A percentile compares a stretch with the other conserved stretches of the same genome.
phyloP scores from a whole-genome alignment of 2,113 vertebrate genomes.

The Saimiri boliviensis region DNA sequence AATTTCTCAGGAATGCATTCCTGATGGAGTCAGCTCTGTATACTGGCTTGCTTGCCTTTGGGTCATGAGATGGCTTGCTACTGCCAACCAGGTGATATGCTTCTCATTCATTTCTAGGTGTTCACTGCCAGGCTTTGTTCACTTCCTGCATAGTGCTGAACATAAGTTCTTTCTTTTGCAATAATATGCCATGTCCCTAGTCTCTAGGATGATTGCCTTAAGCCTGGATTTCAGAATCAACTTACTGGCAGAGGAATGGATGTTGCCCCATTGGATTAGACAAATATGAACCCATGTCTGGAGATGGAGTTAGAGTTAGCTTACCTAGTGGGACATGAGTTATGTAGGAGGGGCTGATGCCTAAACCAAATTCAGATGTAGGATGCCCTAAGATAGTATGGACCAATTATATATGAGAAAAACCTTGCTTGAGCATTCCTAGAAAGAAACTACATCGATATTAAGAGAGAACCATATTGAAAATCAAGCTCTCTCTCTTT shows the following conservation, averaged over 20 bases:
- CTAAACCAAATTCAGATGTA: neutral
- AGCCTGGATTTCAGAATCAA: conserved; percentile 28
- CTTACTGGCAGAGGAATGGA: neutral
- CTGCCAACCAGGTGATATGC: neutral
- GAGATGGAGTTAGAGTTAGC: neutral
- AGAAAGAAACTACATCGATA: neutral
- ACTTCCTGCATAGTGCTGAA: neutral
- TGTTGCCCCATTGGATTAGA: neutral
- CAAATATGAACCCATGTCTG: conserved; percentile 14
- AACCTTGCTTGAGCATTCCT: neutral
- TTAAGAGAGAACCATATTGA: neutral
- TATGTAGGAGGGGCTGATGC: neutral
- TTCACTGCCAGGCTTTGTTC: neutral
- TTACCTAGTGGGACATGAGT: neutral
- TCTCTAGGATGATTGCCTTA: conserved; percentile 19
- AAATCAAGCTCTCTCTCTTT: neutral
- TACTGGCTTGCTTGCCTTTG: neutral
- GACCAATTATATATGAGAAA: neutral
- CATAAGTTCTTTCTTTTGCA: neutral
- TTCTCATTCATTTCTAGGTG: neutral
- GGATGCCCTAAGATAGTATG: neutral
- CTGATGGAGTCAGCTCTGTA: neutral
- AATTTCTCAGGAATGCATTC: neutral
- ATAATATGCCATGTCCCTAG: neutral
- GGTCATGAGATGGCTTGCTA: neutral